Percentiles rank a stretch among this genome's conserved stretches.
These are phyloP conservation scores for Onychomys arenicola DNA, from an alignment of 2,797 vertebrate species.

Conservation along the genomic window DNA sequence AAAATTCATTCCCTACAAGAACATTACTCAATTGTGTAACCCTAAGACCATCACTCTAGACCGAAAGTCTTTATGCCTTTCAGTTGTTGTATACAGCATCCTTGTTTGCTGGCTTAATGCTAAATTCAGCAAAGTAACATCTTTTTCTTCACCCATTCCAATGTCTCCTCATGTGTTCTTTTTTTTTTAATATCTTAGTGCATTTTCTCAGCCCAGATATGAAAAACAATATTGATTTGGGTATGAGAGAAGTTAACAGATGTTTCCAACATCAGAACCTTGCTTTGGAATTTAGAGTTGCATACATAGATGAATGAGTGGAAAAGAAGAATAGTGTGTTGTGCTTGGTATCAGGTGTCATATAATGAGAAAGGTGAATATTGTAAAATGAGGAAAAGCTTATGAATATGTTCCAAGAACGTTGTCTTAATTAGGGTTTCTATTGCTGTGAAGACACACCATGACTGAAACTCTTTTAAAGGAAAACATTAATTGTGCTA, in stretches of 20 bases:
- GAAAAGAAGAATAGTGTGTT: accelerated
- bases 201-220: background rate
- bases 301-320: background rate
- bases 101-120: background rate
- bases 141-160: background rate
- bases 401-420: background rate
- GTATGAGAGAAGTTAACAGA: background rate
- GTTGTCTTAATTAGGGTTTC: too few species aligned
- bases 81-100: background rate
- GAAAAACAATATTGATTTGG: accelerated
- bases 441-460: too few species aligned
- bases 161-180: background rate
- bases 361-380: background rate
- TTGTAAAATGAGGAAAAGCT: background rate
- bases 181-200: background rate
- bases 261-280: background rate
- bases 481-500: too few species aligned
- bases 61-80: background rate
- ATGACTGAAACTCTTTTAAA: too few species aligned
- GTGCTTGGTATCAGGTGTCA: background rate
- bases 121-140: background rate
- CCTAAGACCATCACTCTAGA: too few species aligned
- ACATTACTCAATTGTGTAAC: background rate
- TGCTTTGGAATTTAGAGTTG: background rate
- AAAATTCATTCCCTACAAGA: too few species aligned